Percentiles rank a stretch among this genome's conserved stretches.
phyloP scores from a whole-genome alignment of 2,113 vertebrate genomes.

The Todiramphus saurophagus region DNA sequence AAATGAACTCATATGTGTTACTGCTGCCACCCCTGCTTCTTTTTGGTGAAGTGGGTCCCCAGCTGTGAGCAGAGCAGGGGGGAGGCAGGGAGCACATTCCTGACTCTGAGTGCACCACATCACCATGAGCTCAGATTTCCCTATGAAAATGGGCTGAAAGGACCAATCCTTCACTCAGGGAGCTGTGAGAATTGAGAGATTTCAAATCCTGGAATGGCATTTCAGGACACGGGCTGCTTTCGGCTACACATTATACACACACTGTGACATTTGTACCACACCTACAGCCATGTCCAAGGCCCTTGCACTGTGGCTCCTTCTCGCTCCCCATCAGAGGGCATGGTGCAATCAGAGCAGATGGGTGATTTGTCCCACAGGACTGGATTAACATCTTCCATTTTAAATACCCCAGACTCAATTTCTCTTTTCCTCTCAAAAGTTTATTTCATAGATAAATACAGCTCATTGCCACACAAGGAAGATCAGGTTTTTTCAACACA shows the following conservation, averaged over 20 bases:
- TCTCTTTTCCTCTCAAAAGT: background rate
- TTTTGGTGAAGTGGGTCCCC: background rate
- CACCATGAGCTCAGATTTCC: background rate
- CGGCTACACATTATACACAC: accelerated
- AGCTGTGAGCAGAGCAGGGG: background rate
- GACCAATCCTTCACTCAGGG: background rate
- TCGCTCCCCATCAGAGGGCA: background rate
- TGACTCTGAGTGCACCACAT: accelerated
- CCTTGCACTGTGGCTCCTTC: background rate
- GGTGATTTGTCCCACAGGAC: background rate
- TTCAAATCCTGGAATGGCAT: background rate
- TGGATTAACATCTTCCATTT: background rate
- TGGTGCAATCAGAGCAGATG: background rate
- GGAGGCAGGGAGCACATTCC: background rate
- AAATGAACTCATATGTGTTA: background rate
- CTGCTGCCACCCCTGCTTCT: background rate
- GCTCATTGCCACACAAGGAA: background rate
- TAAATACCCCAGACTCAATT: background rate
- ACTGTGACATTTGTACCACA: background rate
- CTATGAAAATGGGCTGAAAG: constrained; percentile 21
- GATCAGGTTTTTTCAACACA: background rate
- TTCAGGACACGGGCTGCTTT: background rate
- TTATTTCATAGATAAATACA: background rate
- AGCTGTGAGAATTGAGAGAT: background rate
- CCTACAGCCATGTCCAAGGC: background rate